Conservation (phyloP, 2,888 invertebrate genomes). For the Phyto melanocephala region DNA sequence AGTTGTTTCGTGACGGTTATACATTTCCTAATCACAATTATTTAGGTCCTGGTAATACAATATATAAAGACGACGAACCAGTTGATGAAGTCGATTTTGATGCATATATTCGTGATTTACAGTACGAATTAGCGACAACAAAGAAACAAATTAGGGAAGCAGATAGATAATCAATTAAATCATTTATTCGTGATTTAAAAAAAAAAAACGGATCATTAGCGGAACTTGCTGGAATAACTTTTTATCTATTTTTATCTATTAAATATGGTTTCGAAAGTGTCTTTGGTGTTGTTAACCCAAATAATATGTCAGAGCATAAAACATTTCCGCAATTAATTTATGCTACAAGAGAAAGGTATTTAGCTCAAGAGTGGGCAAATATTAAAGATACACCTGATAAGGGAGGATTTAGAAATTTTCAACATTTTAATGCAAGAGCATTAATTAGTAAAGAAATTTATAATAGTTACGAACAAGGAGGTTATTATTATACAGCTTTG, state of each 20-base stretch:
- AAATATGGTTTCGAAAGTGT: no score
- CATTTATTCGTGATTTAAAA: slow-evolving; percentile 35
- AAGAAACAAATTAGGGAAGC: slow-evolving; percentile 17
- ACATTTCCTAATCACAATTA: no score
- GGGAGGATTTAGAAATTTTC: background rate
- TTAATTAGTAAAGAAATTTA: background rate
- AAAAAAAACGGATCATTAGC: slow-evolving; percentile 2
- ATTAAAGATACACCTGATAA: background rate
- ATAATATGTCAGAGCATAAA: background rate
- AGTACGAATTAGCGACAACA: slow-evolving; percentile 38
- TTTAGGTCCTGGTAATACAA: no score
- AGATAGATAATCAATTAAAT: slow-evolving; percentile 12
- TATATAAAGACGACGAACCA: no score
- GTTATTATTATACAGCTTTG: no score
- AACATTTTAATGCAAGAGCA: background rate
- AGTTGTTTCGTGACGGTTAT: no score
- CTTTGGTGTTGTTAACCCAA: slow-evolving; percentile 6
- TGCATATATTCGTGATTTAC: slow-evolving; percentile 25
- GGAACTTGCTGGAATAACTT: slow-evolving; percentile 17
- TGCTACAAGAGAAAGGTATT: slow-evolving; percentile 13
- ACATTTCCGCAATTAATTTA: slow-evolving; percentile 21
- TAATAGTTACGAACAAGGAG: no score
- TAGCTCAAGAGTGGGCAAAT: slow-evolving; percentile 7
- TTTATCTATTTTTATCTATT: slow-evolving; percentile 3
- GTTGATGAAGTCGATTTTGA: slow-evolving; percentile 33